These are phyloP conservation scores for Eulemur rufifrons DNA, from an alignment of 2,113 vertebrate genomes.

Conservation along the genomic window DNA sequence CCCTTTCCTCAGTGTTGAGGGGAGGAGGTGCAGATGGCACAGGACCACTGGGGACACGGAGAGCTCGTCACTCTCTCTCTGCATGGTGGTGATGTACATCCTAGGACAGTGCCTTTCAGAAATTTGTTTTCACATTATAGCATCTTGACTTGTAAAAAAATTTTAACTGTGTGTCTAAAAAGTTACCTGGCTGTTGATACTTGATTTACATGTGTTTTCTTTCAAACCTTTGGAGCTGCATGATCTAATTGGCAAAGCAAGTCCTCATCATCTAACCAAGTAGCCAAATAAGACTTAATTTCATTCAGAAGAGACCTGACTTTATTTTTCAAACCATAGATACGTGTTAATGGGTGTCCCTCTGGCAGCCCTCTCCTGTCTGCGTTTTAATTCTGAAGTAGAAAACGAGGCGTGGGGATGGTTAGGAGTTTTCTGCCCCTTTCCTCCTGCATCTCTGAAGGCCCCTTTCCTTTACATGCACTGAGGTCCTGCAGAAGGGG, in stretches of 20 bases:
- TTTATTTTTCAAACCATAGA: neutral
- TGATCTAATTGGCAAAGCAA: neutral
- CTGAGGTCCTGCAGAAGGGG: neutral
- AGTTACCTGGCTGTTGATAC: neutral
- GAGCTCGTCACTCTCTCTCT: too few relatives aligned
- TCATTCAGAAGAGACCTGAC: neutral
- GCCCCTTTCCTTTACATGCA: neutral
- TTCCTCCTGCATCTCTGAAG: neutral
- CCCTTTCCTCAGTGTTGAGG: neutral
- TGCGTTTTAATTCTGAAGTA: neutral
- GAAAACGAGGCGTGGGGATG: neutral
- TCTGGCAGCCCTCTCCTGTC: neutral
- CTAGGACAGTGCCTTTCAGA: neutral
- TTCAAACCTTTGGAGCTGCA: neutral
- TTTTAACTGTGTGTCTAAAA: neutral
- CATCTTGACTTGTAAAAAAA: neutral
- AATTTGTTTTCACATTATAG: neutral
- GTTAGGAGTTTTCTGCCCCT: neutral
- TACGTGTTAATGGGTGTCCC: too few relatives aligned
- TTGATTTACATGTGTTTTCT: neutral
- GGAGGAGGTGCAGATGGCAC: neutral
- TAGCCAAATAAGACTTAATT: neutral
- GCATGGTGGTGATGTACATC: fast-evolving
- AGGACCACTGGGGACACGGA: neutral
- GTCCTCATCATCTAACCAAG: neutral